Percentiles rank a stretch among this genome's conserved stretches.
Conservation (phyloP, 1,140 invertebrate species). For the Dysdera silvatica region DNA sequence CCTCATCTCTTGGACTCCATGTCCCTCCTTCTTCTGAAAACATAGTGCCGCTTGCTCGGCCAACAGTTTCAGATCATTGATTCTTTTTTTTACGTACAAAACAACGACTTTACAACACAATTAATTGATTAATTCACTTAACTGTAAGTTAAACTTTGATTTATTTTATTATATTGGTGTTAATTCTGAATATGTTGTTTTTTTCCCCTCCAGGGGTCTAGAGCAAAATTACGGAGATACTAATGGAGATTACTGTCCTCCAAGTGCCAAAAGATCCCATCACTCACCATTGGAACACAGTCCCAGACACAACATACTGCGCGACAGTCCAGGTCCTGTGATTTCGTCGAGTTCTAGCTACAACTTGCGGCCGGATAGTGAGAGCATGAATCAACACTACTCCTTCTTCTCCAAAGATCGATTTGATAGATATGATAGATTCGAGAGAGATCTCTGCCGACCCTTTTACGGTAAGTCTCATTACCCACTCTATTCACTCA, state of each 20-base stretch:
- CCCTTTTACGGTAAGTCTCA: slow-evolving; percentile 28
- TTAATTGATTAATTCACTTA: too few species aligned
- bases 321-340: slow-evolving; percentile 6
- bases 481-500: background rate
- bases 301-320: background rate
- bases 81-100: too few species aligned
- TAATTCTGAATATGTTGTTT: slow-evolving; percentile 20
- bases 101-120: too few species aligned
- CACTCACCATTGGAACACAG: slow-evolving; percentile 1
- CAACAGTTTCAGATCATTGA: too few species aligned
- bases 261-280: slow-evolving; percentile 16
- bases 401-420: slow-evolving; percentile 31
- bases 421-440: slow-evolving; percentile 35
- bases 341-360: background rate
- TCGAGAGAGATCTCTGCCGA: slow-evolving; percentile 28
- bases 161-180: too few species aligned
- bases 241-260: slow-evolving; percentile 13
- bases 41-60: too few species aligned
- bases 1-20: too few species aligned
- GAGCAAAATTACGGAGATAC: slow-evolving; percentile 16
- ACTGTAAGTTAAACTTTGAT: too few species aligned
- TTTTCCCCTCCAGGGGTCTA: background rate
- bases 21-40: too few species aligned
- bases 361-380: background rate
- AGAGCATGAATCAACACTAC: background rate